Conservation (phyloP, 2,888 invertebrate genomes). For the Tipula confusa region DNA sequence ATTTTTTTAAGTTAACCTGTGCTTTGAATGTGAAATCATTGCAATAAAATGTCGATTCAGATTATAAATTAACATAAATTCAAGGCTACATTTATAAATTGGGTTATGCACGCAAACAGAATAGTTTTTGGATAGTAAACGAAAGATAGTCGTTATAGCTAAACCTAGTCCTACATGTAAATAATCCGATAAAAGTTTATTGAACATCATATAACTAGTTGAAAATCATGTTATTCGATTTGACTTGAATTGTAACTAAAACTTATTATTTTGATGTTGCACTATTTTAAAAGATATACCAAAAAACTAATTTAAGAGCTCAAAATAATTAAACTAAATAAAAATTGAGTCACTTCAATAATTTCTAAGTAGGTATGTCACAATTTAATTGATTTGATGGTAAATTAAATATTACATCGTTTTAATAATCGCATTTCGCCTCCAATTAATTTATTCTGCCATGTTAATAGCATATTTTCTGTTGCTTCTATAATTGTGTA, state of each 20-base stretch:
- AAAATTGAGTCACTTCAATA: too few relatives aligned
- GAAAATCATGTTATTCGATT: too few relatives aligned
- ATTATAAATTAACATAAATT: background rate
- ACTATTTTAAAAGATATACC: too few relatives aligned
- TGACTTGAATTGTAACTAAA: too few relatives aligned
- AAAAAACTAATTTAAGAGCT: too few relatives aligned
- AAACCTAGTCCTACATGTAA: too few relatives aligned
- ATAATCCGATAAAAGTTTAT: too few relatives aligned
- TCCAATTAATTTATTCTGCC: background rate
- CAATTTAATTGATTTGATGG: background rate
- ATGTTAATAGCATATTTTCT: background rate
- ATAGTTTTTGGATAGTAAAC: background rate
- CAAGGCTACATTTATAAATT: background rate
- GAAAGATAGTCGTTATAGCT: too few relatives aligned
- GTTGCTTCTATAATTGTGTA: background rate
- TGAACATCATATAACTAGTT: too few relatives aligned
- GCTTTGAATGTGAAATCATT: background rate
- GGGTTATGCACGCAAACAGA: background rate
- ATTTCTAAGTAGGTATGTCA: background rate
- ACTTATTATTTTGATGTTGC: too few relatives aligned
- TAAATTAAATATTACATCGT: background rate
- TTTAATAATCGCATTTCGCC: background rate
- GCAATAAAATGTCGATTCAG: background rate
- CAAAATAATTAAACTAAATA: too few relatives aligned
- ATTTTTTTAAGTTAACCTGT: background rate